These are phyloP conservation scores for Drosophila erecta DNA, from an alignment of 1,140 invertebrate genomes.

Conservation along the genomic window DNA sequence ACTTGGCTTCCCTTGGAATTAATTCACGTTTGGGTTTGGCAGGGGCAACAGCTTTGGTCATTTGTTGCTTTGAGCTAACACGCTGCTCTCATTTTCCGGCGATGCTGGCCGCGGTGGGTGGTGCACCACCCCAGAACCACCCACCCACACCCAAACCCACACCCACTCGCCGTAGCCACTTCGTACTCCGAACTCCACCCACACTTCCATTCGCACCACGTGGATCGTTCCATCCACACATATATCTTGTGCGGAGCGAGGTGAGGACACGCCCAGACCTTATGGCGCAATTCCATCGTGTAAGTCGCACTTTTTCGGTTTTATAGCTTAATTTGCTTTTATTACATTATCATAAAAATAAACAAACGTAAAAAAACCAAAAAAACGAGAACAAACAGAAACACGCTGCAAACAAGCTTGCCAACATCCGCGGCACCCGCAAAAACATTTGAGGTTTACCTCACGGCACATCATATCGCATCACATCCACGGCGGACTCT, in stretches of 20 bases:
- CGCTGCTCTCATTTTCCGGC: slow-evolving; percentile 51
- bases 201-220: slow-evolving; percentile 13
- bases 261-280: slow-evolving; percentile 76
- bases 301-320: slow-evolving; percentile 77
- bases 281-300: slow-evolving; percentile 79
- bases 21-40: slow-evolving; percentile 45
- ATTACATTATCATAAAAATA: slow-evolving; percentile 83
- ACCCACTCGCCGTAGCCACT: slow-evolving; percentile 3
- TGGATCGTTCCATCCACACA: slow-evolving; percentile 25
- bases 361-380: slow-evolving; percentile 34
- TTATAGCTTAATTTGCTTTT: slow-evolving; percentile 84
- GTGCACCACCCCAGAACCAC: slow-evolving; percentile 1
- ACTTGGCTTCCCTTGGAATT: slow-evolving; percentile 62
- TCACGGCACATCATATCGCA: slow-evolving; percentile 31
- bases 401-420: slow-evolving; percentile 49
- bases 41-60: slow-evolving; percentile 63
- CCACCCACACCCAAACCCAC: background rate
- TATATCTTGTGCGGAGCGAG: slow-evolving; percentile 39
- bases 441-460: slow-evolving; percentile 65
- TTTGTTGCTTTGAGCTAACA: slow-evolving; percentile 72
- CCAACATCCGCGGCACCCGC: slow-evolving; percentile 46
- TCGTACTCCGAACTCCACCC: background rate
- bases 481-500: slow-evolving; percentile 24
- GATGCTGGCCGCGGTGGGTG: slow-evolving; percentile 34
- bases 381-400: slow-evolving; percentile 4